These are phyloP conservation scores for Pteropus alecto DNA, from an alignment of 2,113 vertebrate species.

Conservation along the genomic window DNA sequence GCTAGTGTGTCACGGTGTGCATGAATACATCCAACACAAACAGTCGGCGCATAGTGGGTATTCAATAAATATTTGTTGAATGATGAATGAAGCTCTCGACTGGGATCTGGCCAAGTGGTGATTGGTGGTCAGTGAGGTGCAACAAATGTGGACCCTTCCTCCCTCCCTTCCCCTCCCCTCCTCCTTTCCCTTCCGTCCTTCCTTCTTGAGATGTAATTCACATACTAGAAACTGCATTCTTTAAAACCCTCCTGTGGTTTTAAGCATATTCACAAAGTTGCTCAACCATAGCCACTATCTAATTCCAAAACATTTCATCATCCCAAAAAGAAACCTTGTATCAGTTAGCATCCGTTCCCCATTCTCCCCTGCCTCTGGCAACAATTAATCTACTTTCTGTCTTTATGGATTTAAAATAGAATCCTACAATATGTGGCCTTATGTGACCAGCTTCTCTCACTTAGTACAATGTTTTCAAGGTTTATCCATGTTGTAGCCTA, in stretches of 20 bases:
- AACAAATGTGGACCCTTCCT: neutral
- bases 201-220: neutral
- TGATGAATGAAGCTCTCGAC: neutral
- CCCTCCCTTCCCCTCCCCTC: neutral
- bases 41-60: neutral
- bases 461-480: neutral
- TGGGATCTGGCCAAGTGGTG: neutral
- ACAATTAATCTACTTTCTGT: neutral
- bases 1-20: neutral
- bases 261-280: neutral
- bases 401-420: neutral
- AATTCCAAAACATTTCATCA: neutral
- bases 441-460: neutral
- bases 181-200: neutral
- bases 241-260: neutral
- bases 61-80: neutral
- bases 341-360: neutral
- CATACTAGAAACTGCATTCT: neutral
- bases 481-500: neutral
- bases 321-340: neutral
- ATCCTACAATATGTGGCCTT: neutral
- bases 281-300: neutral
- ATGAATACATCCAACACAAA: neutral
- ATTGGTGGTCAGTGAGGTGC: neutral
- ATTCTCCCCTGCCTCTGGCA: neutral